These are phyloP conservation scores for Aix galericulata DNA, from an alignment of 2,113 vertebrate species.

Conservation along the genomic window DNA sequence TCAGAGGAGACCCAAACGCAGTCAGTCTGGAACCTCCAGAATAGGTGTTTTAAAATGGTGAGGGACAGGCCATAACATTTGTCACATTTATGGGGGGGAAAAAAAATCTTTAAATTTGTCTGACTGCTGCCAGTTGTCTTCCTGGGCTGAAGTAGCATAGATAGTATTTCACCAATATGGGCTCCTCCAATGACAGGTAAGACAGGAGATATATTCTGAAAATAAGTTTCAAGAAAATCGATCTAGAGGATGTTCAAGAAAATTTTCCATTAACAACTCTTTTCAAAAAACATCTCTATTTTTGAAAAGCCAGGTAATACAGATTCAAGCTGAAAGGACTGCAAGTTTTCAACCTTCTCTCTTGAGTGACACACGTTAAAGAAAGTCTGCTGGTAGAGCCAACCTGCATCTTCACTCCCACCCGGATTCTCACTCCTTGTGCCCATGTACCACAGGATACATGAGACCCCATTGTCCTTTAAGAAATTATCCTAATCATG, in stretches of 20 bases:
- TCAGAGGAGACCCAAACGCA: constrained; percentile 15
- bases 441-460: background rate
- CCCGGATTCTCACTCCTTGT: background rate
- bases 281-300: constrained; percentile 7
- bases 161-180: background rate
- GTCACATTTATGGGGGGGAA: background rate
- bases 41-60: background rate
- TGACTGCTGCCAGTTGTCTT: background rate
- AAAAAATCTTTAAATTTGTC: background rate
- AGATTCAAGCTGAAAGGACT: background rate
- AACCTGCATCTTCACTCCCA: background rate
- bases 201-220: constrained; percentile 10
- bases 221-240: constrained; percentile 5
- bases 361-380: background rate
- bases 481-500: background rate
- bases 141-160: background rate
- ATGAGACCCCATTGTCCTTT: fast-evolving
- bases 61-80: background rate
- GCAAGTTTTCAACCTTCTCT: background rate
- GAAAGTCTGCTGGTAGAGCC: background rate
- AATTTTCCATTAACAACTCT: background rate
- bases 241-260: background rate
- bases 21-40: background rate
- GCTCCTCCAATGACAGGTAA: background rate
- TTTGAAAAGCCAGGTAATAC: background rate